Percentiles rank a stretch among this genome's conserved stretches.
These are phyloP conservation scores for Eupithecia insigniata DNA, from an alignment of 2,888 invertebrate species.

Conservation along the genomic window DNA sequence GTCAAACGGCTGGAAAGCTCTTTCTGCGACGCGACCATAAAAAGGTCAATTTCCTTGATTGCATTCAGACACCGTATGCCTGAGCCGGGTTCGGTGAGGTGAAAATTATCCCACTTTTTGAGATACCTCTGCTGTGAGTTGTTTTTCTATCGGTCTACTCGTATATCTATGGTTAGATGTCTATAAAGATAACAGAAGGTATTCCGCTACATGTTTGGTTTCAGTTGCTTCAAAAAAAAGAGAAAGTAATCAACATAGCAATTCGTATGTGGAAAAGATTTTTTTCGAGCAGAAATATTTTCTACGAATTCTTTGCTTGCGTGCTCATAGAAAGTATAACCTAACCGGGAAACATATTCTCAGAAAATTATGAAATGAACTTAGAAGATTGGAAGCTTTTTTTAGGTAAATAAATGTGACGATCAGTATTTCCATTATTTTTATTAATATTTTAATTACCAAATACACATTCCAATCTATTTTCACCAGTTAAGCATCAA, in stretches of 20 bases:
- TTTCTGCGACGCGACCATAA: slow-evolving; percentile 38
- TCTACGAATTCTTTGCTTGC: not conserved
- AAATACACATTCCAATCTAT: not conserved
- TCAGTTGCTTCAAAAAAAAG: not conserved
- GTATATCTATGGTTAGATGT: not conserved
- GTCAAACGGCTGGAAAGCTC: slow-evolving; percentile 39
- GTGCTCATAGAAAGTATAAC: not conserved
- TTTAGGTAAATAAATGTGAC: not conserved
- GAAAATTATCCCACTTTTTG: slow-evolving; percentile 20
- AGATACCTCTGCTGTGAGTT: slow-evolving; percentile 19
- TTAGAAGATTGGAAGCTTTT: not conserved
- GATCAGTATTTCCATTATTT: not conserved
- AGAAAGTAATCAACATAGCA: not conserved
- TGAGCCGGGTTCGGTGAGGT: slow-evolving; percentile 18
- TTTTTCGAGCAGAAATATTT: not conserved
- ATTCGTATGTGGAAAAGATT: not conserved
- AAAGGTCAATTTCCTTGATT: slow-evolving; percentile 40
- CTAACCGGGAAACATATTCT: not conserved
- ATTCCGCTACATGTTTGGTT: not conserved
- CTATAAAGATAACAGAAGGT: not conserved
- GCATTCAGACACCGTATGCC: slow-evolving; percentile 29
- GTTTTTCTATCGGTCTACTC: not conserved
- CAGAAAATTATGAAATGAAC: not conserved
- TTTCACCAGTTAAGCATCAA: no score
- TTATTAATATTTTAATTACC: not conserved